A percentile compares a stretch with the other conserved stretches of the same genome.
phyloP scores from a whole-genome alignment of 37 sponge, comb jelly and placozoan genomes.

The Cliona cf. orientalis region DNA sequence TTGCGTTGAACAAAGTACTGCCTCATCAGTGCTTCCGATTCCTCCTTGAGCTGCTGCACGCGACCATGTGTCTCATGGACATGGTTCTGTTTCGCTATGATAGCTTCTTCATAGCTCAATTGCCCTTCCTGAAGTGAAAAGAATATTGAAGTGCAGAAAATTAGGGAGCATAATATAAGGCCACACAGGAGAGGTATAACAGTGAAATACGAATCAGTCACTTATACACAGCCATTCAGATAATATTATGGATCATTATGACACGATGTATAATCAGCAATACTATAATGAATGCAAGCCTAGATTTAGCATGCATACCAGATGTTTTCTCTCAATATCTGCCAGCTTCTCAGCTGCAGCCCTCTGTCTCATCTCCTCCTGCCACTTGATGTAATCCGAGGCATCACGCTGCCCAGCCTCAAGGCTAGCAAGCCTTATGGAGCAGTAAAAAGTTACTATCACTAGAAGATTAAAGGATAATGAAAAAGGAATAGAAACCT shows the following conservation, averaged over 20 bases:
- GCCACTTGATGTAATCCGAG: slow-evolving; percentile 78
- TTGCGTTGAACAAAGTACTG: slow-evolving; percentile 76
- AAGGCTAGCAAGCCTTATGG: slow-evolving; percentile 67
- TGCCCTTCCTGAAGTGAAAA: slow-evolving; percentile 70
- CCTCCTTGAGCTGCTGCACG: slow-evolving; percentile 79
- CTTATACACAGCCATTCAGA: not conserved
- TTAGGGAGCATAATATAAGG: not conserved
- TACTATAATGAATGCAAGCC: not conserved
- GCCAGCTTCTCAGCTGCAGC: slow-evolving; percentile 81
- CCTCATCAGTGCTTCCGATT: slow-evolving; percentile 80
- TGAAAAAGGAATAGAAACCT: slow-evolving; percentile 52
- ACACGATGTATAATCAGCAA: not conserved
- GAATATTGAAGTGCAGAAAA: not conserved
- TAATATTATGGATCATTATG: not conserved
- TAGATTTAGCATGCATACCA: slow-evolving; percentile 46
- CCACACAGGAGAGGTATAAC: not conserved
- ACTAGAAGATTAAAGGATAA: no score
- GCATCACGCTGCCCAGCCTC: slow-evolving; percentile 89
- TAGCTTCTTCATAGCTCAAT: slow-evolving; percentile 96
- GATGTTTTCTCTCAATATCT: slow-evolving; percentile 82
- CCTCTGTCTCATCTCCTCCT: slow-evolving; percentile 85
- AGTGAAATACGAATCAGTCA: not conserved
- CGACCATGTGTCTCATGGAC: slow-evolving; percentile 61
- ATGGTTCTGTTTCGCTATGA: slow-evolving; percentile 83
- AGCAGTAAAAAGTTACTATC: no score